Conservation (phyloP, 2,797 vertebrate species). For the Varecia variegata region DNA sequence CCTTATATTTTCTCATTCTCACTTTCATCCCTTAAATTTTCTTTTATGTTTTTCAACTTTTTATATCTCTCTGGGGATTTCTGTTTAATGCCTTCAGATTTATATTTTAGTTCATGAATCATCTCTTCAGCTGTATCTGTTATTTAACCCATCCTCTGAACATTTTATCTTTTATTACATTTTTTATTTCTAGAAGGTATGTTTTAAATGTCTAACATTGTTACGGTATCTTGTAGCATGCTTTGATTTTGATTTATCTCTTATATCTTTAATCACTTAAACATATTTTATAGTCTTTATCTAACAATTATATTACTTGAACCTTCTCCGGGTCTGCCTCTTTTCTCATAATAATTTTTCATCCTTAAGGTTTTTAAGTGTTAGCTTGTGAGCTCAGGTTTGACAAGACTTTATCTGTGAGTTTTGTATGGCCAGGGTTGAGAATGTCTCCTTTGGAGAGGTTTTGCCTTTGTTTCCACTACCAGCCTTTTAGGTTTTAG, state of each 20-base stretch:
- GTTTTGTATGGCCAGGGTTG: not conserved
- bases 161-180: not conserved
- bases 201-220: not conserved
- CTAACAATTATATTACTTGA: not conserved
- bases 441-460: not conserved
- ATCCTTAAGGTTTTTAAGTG: not conserved
- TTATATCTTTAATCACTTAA: not conserved
- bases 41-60: not conserved
- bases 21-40: not conserved
- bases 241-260: not conserved
- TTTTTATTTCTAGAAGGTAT: not conserved
- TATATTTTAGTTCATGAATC: not conserved
- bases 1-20: not conserved
- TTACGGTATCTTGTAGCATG: not conserved
- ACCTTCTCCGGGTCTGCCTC: not conserved
- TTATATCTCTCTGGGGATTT: not conserved
- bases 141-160: not conserved
- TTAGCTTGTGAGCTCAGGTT: not conserved
- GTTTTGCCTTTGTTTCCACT: not conserved
- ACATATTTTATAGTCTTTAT: not conserved
- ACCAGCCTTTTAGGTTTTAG: not conserved
- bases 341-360: not conserved
- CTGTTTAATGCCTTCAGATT: not conserved
- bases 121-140: not conserved
- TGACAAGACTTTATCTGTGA: not conserved